Conservation (phyloP, 2,888 invertebrate genomes). For the Drosophila pseudotakahashii region DNA sequence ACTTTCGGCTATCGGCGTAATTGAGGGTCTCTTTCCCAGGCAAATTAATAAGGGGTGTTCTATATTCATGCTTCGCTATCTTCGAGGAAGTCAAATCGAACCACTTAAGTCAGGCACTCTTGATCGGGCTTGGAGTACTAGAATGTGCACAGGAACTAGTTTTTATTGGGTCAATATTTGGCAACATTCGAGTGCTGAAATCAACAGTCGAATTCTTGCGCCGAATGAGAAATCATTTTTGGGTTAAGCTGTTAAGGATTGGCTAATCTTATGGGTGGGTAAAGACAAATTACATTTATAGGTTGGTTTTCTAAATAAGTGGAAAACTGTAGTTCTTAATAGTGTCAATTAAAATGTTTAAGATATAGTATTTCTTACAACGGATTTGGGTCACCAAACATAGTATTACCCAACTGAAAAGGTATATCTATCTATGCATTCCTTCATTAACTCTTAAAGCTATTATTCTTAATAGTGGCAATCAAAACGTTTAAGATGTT, state of each 20-base stretch:
- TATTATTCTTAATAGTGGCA: no score
- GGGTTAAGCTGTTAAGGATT: neutral
- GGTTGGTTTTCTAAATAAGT: neutral
- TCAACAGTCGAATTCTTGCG: constrained; percentile 15
- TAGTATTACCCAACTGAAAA: no score
- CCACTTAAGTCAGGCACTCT: neutral
- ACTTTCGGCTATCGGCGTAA: constrained; percentile 47
- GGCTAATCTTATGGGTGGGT: neutral
- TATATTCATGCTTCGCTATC: constrained; percentile 1
- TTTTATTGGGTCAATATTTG: constrained; percentile 36
- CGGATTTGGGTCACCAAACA: no score
- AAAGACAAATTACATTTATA: neutral
- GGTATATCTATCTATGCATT: no score
- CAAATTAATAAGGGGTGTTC: neutral
- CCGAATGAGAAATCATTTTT: constrained; percentile 5
- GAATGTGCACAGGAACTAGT: constrained; percentile 31
- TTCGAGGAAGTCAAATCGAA: constrained; percentile 20
- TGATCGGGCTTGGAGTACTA: neutral
- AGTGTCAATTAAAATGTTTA: no score
- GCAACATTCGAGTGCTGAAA: constrained; percentile 27
- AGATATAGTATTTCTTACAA: no score
- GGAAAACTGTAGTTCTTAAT: neutral
- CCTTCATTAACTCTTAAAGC: no score
- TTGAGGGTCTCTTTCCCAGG: constrained; percentile 41
- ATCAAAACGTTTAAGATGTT: no score